Conservation (phyloP, 2,113 vertebrate species). For the Aphyosemion australe region DNA sequence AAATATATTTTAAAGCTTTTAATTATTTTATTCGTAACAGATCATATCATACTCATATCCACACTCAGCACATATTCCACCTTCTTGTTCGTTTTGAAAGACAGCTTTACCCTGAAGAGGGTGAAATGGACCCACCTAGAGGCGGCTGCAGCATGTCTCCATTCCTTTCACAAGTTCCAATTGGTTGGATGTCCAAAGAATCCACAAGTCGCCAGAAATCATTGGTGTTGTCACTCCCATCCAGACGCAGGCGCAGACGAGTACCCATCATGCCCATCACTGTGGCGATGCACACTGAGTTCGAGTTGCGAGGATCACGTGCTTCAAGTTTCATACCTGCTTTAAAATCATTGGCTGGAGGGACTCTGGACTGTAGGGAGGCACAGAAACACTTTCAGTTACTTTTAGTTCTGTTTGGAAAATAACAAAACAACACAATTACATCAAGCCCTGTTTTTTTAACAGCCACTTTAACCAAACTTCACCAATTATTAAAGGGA, state of each 20-base stretch:
- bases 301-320: constrained; percentile 89
- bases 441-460: neutral
- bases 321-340: constrained; percentile 97
- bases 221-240: constrained; percentile 95
- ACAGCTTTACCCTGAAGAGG: neutral
- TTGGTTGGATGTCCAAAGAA: constrained; percentile 91
- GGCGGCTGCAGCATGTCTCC: constrained; percentile 97
- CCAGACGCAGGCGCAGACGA: constrained; percentile 88
- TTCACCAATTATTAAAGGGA: too few species aligned
- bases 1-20: too few species aligned
- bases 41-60: too few species aligned
- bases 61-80: neutral
- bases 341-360: constrained; percentile 93
- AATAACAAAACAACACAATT: too few species aligned
- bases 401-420: too few species aligned
- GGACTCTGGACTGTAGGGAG: constrained; percentile 84
- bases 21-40: too few species aligned
- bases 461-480: neutral
- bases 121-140: constrained; percentile 79
- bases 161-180: constrained; percentile 93
- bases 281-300: constrained; percentile 93
- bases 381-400: constrained; percentile 16
- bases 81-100: neutral
- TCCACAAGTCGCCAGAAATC: constrained; percentile 97
- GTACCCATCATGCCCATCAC: constrained; percentile 91